Evolutionary conservation across 1,140 invertebrate genomes (phyloP), one percentile per base, ranked within the genome.

Genomic region (Steinernema khuongi): DNA sequence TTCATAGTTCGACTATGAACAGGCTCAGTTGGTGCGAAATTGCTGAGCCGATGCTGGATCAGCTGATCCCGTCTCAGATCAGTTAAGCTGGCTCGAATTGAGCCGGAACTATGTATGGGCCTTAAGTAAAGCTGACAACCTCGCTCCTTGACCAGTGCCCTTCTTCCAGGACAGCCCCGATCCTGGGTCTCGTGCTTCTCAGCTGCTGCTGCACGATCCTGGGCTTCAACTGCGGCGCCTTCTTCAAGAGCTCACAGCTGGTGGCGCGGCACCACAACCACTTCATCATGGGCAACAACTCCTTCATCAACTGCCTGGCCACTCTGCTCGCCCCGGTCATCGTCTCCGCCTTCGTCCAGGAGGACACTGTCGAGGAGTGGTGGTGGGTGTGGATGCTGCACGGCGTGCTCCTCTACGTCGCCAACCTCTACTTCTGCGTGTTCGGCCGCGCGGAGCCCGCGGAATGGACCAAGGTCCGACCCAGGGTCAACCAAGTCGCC

Each of bases 231-330:
- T 68, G 74, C 28, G 74, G 74, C 18, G 74, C 60, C 1, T 75
- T 75, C 60, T 75, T 75, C 50, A 74, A 36, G 28, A 68, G 60
- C n/a, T 72, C 74, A 2, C 43, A 44, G 18, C 68, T 75, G 1
- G 43, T 71, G 31, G 74, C 74, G 31, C 32, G 72, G 7, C 74
- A 75, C 22, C 71, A 75, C 71, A 75, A 74, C 26, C 74, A 75
- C 74, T 75, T 75, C 50, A 75, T 73, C 44, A 75, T 75, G 74
- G 70, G 70, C 30, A 67, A 69, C 70, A 73, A 72, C 70, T 74
- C 73, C 30, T 67, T 75, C 71, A 70, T 75, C 74, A 75, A 74
- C 36, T 75, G 70, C 60, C 32, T 73, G 32, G 30, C 44, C 19
- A 31, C 71, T 32, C 73, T 74, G 1, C 17, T 74, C 1, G 70